Evolutionary conservation across 2,797 vertebrate genomes (phyloP).

Genomic region (Rhinella marina): DNA sequence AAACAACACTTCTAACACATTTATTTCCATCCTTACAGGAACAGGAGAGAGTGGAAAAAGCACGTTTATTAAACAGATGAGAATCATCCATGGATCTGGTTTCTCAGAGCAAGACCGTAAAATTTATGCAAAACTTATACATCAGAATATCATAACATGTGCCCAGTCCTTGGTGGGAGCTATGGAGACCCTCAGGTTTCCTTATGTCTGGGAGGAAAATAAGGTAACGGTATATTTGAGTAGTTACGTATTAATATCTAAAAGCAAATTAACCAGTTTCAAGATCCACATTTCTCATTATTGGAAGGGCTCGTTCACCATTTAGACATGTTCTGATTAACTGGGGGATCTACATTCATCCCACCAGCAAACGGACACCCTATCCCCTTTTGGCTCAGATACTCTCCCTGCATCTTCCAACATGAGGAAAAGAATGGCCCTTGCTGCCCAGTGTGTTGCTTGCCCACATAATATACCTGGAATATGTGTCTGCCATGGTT

Average conservation of each 20-base stretch:
- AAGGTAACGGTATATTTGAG: conserved; percentile 71
- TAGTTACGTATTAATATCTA: background rate
- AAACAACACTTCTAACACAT: background rate
- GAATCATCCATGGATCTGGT: conserved; percentile 89
- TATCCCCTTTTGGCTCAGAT: too few relatives aligned
- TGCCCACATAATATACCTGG: too few relatives aligned
- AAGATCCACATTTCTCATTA: too few relatives aligned
- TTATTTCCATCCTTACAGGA: conserved; percentile 69
- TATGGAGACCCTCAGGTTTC: conserved; percentile 83
- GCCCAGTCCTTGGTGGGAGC: conserved; percentile 89
- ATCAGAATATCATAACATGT: conserved; percentile 90
- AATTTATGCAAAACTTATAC: conserved; percentile 84
- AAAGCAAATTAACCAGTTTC: too few relatives aligned
- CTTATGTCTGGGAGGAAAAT: conserved; percentile 82
- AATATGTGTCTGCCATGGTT: too few relatives aligned
- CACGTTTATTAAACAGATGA: conserved; percentile 95
- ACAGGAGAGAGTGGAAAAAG: conserved; percentile 93
- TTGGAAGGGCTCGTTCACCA: too few relatives aligned
- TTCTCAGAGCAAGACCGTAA: conserved; percentile 89
- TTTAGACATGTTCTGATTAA: too few relatives aligned
- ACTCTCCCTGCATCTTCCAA: too few relatives aligned
- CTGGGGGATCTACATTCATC: too few relatives aligned
- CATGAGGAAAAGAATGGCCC: too few relatives aligned
- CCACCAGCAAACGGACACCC: too few relatives aligned
- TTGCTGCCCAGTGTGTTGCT: too few relatives aligned